Conservation (phyloP, 2,113 vertebrate genomes). For the Scolopax mira region DNA sequence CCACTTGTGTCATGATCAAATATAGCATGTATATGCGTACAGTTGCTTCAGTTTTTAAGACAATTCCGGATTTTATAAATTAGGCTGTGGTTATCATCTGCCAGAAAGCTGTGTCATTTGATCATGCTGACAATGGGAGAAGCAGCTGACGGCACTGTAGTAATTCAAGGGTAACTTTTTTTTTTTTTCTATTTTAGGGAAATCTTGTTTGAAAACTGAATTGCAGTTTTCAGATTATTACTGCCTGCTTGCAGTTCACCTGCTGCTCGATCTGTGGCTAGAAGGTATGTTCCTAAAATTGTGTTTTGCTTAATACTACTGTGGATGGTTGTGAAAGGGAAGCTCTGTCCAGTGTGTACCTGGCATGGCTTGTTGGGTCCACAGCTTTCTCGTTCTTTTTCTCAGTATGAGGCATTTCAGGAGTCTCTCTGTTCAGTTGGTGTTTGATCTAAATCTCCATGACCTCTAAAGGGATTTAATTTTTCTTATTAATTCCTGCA, state of each 20-base stretch:
- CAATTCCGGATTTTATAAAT: background rate
- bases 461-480: background rate
- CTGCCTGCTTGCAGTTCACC: conserved; percentile 92
- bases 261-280: conserved; percentile 92
- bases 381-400: background rate
- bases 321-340: background rate
- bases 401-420: background rate
- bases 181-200: conserved; percentile 71
- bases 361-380: background rate
- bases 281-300: conserved; percentile 76
- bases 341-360: background rate
- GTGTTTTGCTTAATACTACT: background rate
- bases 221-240: conserved; percentile 97
- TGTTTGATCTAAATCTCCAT: background rate
- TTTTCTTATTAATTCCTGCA: background rate
- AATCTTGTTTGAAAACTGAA: conserved; percentile 92
- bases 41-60: background rate
- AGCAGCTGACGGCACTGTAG: background rate
- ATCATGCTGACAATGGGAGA: background rate
- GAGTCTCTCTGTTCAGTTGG: background rate
- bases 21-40: background rate
- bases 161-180: background rate
- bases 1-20: background rate
- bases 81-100: background rate
- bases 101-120: background rate